phyloP scores from a whole-genome alignment of 2,797 vertebrate species.

The Acipenser ruthenus region DNA sequence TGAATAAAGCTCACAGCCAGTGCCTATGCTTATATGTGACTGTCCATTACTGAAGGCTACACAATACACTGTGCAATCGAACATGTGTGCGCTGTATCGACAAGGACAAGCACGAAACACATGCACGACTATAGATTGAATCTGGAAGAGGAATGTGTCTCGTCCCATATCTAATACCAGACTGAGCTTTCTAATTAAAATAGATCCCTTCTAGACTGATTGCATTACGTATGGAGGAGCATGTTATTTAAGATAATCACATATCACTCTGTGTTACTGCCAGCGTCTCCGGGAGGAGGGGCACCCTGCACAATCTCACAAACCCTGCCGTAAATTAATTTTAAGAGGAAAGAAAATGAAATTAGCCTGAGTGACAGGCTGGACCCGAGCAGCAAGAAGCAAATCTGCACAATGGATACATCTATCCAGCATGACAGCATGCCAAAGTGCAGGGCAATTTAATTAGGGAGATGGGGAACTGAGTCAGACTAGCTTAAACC shows the following conservation, averaged over 20 bases:
- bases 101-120: no score
- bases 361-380: slow-evolving; percentile 37
- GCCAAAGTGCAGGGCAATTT: slow-evolving; percentile 36
- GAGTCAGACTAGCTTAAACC: background rate
- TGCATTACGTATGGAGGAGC: slow-evolving; percentile 17
- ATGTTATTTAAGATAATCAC: background rate
- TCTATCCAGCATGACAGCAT: slow-evolving; percentile 32
- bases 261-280: background rate
- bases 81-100: no score
- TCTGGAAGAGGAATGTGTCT: no score
- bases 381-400: slow-evolving; percentile 28
- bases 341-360: slow-evolving; percentile 39
- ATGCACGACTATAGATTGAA: no score
- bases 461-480: slow-evolving; percentile 33
- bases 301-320: slow-evolving; percentile 11
- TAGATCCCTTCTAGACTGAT: background rate
- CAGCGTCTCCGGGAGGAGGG: background rate
- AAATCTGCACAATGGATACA: slow-evolving; percentile 40
- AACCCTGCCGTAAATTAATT: slow-evolving; percentile 22
- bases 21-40: no score
- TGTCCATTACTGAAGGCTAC: no score
- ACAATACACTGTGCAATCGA: no score
- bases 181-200: no score
- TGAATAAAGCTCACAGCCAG: no score
- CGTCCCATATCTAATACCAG: no score